Evolutionary conservation across 2,113 vertebrate genomes (phyloP), one percentile per base, ranked within the genome.

Genomic region (Narcine bancroftii): DNA sequence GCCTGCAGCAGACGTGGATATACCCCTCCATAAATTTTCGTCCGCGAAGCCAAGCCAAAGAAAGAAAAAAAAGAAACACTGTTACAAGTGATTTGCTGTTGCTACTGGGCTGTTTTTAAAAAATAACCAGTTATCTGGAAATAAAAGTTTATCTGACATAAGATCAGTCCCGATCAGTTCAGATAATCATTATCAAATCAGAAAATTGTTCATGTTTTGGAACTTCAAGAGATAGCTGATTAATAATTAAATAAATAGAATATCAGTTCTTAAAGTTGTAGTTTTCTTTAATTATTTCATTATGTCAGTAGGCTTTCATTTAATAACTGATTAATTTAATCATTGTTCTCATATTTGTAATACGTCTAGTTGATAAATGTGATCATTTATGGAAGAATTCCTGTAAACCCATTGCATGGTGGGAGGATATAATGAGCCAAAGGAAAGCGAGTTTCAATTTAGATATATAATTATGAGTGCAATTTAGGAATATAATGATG

Each of bases 251-350:
- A 26, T 33, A 33, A 29, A 13, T 81, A 29, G 13, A 29, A 53
- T 81, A 50, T 81, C 77, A 33, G 77, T 81, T 81, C 77, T 33
- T 47, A 53, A 47, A 2, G 45, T 83, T 13, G 1, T 69, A 9
- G 4, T 69, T 53, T 53, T 83, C 79, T 83, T 47, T 33, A 11
- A 83, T 47, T 83, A 53, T 47, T 13, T 83, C 26, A 50, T n/a
- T n/a, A 83, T 83, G 50, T 15, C 47, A 53, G 79, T 29, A 56
- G 26, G 47, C 24, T 26, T 83, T 79, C 26, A 42, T 76, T 76
- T 47, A 47, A 79, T 79, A 79, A 79, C 42, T 83, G 29, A n/a
- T n/a, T n/a, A n/a, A n/a, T n/a, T n/a, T n/a, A n/a, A n/a, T 83
- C 79, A 53, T 33, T 83, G 33, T 83, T 53, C 79, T 83, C 11